Percentiles rank a stretch among this genome's conserved stretches.
Evolutionary conservation across 2,797 vertebrate genomes (phyloP).

Genomic region (Siniperca obscura): DNA sequence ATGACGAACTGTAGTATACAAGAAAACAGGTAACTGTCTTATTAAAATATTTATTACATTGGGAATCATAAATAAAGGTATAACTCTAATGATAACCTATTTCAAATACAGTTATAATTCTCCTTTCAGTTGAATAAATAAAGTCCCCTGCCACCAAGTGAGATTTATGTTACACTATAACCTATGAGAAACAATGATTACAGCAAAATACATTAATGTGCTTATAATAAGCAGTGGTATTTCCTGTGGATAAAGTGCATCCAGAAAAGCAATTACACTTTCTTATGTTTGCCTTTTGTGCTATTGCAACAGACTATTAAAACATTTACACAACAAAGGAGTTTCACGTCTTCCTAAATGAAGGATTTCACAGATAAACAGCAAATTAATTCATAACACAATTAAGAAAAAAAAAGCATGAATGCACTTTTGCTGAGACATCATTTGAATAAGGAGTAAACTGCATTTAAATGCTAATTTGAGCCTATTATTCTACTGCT

Average conservation of each 20-base stretch:
- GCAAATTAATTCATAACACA: constrained; percentile 19
- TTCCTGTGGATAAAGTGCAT: constrained; percentile 8
- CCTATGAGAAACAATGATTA: constrained; percentile 1
- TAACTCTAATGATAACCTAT: not conserved
- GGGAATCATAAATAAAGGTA: not conserved
- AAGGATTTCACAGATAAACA: constrained; percentile 12
- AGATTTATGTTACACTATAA: not conserved
- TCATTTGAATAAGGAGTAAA: constrained; percentile 26
- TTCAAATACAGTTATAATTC: not conserved
- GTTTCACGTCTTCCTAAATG: not conserved
- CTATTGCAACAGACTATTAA: not conserved
- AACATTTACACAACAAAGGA: constrained; percentile 4
- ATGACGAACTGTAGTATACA: not conserved
- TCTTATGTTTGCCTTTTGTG: constrained; percentile 13
- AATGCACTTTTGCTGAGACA: constrained; percentile 9
- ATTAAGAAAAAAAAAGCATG: constrained; percentile 13
- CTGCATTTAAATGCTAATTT: constrained; percentile 20
- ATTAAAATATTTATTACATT: not conserved
- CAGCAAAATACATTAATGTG: not conserved
- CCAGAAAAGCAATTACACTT: constrained; percentile 10
- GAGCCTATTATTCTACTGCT: constrained; percentile 1
- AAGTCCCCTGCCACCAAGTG: not conserved
- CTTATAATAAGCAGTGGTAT: constrained; percentile 7
- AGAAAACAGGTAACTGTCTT: not conserved
- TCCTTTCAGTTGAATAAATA: not conserved